These are phyloP conservation scores for Zoroaster sp. DNA, from an alignment of 53 echinoderm and acorn worm species.

Conservation along the genomic window DNA sequence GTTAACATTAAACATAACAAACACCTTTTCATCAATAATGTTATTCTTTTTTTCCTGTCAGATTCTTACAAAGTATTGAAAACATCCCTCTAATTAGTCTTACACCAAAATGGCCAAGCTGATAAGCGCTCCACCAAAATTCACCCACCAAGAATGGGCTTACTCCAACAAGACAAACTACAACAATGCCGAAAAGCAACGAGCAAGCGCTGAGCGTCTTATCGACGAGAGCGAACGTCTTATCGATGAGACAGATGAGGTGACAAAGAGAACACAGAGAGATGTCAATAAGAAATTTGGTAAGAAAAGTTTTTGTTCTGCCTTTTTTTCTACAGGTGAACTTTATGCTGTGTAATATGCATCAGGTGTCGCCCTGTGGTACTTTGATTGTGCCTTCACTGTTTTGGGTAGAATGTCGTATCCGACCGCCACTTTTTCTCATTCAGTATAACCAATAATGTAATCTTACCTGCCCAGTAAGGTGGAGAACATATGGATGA, in stretches of 20 bases:
- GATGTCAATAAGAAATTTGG: slow-evolving; percentile 99
- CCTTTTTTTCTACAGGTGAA: not conserved
- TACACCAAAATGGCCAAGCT: slow-evolving; percentile 84
- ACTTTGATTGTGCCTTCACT: too few relatives aligned
- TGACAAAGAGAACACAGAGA: slow-evolving; percentile 89
- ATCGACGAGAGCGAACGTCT: slow-evolving; percentile 90
- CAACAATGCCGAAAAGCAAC: slow-evolving; percentile 96
- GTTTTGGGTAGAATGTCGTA: too few relatives aligned
- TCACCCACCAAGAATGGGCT: slow-evolving; percentile 89
- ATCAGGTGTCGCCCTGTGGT: too few relatives aligned
- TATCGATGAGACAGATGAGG: slow-evolving; percentile 95
- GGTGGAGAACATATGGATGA: too few relatives aligned
- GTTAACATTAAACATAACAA: too few relatives aligned
- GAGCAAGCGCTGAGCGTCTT: slow-evolving; percentile 91
- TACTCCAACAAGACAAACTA: slow-evolving; percentile 94
- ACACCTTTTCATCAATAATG: too few relatives aligned
- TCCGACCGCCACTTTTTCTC: too few relatives aligned
- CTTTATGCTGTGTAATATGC: too few relatives aligned
- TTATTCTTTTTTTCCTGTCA: too few relatives aligned
- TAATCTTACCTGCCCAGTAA: too few relatives aligned
- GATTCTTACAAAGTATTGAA: too few relatives aligned
- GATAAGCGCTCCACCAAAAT: slow-evolving; percentile 85
- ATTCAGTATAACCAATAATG: too few relatives aligned
- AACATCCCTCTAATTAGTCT: not conserved
- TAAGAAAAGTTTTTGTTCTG: not conserved